These are phyloP conservation scores for Neolamprologus caudopunctatus DNA, from an alignment of 2,113 vertebrate genomes.

Conservation along the genomic window DNA sequence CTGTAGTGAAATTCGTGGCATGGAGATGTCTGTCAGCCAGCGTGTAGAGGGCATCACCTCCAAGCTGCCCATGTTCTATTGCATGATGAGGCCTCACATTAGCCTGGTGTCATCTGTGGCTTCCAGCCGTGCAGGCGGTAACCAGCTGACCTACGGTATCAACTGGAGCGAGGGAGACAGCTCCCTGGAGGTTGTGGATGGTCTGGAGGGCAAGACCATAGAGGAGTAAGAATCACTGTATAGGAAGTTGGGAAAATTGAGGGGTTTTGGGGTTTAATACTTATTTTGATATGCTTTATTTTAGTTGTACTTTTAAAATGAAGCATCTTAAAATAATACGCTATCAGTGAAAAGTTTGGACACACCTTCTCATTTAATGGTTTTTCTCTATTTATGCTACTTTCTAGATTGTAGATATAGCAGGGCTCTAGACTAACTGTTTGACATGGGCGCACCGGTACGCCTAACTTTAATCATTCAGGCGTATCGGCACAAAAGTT, in stretches of 20 bases:
- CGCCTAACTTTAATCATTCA: not conserved
- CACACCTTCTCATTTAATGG: not conserved
- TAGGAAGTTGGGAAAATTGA: not conserved
- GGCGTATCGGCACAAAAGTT: not conserved
- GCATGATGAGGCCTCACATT: constrained; percentile 79
- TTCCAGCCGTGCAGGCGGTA: not conserved
- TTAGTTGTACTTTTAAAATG: not conserved
- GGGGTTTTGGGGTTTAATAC: not conserved
- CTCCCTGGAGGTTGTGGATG: constrained; percentile 83
- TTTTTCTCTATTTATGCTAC: not conserved
- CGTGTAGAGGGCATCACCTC: constrained; percentile 80
- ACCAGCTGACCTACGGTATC: constrained; percentile 63
- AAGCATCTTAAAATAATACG: not conserved
- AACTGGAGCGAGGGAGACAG: constrained; percentile 86
- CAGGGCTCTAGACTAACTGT: not conserved
- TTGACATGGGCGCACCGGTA: not conserved
- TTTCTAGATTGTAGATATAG: not conserved
- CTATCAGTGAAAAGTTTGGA: not conserved
- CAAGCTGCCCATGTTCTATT: constrained; percentile 82
- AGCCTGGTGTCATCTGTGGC: constrained; percentile 71
- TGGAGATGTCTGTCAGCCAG: constrained; percentile 81
- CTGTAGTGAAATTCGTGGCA: constrained; percentile 74
- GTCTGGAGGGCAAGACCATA: constrained; percentile 77
- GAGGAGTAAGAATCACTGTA: constrained; percentile 72
- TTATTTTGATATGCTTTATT: not conserved